Conservation (phyloP, 1,140 invertebrate genomes). For the Mya arenaria region DNA sequence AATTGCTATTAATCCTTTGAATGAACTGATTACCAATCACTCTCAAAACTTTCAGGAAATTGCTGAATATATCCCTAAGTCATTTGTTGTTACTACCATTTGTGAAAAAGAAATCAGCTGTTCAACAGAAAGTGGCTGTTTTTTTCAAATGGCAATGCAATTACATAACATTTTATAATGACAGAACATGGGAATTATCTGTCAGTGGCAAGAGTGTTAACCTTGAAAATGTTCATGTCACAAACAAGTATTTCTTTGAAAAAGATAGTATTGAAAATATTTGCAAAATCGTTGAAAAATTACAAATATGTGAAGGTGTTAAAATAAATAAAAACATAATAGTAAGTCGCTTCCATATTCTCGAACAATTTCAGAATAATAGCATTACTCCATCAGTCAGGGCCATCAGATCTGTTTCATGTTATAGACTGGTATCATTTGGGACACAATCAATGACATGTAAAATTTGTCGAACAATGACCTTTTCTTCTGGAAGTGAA, state of each 20-base stretch:
- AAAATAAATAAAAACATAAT: not conserved
- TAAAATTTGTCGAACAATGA: constrained; percentile 10
- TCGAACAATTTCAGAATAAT: not conserved
- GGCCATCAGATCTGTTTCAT: no score
- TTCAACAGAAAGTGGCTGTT: constrained; percentile 15
- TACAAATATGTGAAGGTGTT: not conserved
- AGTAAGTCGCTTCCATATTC: not conserved
- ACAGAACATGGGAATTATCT: not conserved
- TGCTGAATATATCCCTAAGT: no score
- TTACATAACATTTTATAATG: constrained; percentile 5
- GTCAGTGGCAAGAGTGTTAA: constrained; percentile 7
- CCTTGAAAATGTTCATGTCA: constrained; percentile 9
- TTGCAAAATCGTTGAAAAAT: constrained; percentile 7
- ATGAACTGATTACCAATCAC: no score
- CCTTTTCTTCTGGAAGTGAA: no score
- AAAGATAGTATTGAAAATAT: constrained; percentile 1
- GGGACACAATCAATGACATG: not conserved
- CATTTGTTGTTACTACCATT: no score
- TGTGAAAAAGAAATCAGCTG: constrained; percentile 26
- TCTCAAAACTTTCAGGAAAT: no score
- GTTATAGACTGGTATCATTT: not conserved
- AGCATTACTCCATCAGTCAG: no score
- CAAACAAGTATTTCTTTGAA: not conserved
- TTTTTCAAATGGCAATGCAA: not conserved
- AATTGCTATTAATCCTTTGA: no score